Percentiles rank a stretch among this genome's conserved stretches.
phyloP scores from a whole-genome alignment of 92 coral and sea anemone species.

The Porites rus region DNA sequence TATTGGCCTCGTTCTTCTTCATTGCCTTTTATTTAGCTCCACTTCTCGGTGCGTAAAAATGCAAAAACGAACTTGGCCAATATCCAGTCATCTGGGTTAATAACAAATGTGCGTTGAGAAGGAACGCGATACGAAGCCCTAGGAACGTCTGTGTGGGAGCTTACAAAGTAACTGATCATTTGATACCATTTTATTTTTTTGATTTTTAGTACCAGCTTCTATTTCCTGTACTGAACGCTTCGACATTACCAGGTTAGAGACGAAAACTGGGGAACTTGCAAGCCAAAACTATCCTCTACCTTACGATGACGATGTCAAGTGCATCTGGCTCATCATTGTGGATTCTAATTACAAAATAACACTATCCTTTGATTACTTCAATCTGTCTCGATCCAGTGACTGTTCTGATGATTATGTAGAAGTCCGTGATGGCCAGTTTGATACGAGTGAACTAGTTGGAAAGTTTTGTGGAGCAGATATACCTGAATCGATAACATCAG shows the following conservation, averaged over 20 bases:
- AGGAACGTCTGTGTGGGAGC: no score
- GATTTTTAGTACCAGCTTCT: constrained; percentile 53
- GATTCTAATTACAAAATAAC: constrained; percentile 15
- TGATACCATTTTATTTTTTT: not conserved
- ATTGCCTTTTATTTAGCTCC: no score
- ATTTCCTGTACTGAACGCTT: constrained; percentile 39
- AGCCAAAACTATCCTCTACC: constrained; percentile 67
- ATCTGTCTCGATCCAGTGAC: constrained; percentile 30
- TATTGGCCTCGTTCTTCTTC: no score
- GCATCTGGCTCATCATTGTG: constrained; percentile 33
- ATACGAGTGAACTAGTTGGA: not conserved
- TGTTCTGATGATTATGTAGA: constrained; percentile 45
- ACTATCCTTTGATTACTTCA: constrained; percentile 53
- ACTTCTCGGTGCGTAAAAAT: no score
- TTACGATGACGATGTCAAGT: constrained; percentile 33
- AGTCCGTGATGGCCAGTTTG: constrained; percentile 39
- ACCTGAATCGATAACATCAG: constrained; percentile 46
- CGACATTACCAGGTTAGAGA: not conserved
- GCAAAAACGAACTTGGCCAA: no score
- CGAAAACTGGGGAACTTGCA: constrained; percentile 44
- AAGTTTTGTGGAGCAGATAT: constrained; percentile 42
- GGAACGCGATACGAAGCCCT: no score
- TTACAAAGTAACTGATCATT: not conserved
- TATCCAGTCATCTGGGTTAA: no score
- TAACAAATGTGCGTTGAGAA: no score